Base-by-base conservation (phyloP, 2,797 vertebrate species). In the Sardinella longiceps region DNA sequence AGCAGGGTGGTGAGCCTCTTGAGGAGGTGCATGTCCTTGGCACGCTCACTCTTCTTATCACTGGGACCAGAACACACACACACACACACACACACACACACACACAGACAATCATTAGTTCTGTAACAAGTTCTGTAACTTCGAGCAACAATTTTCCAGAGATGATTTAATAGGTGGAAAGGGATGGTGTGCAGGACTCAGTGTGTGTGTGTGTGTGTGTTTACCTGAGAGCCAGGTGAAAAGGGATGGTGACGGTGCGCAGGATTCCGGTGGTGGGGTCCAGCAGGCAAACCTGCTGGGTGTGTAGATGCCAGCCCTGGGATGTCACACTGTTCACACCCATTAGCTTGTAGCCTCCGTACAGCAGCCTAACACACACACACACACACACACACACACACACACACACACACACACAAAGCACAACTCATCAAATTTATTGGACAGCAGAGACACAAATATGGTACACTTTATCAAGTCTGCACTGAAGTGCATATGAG, bases 331-430 rank as follows among this genome's bases (percentile, higher is more conserved):
- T 99, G 93, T 99, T 99, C 86, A 99, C 94, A 70, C 98, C 98
- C 97, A 99, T 98, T 91, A 99, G 97, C 93, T 96, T 98, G 92
- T 99, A 99, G 84, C 98, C 98, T 81, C 97, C 96, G 90, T 98
- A 99, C 85, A 99, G 90, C 87, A 99, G 91, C 89, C 98, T 99
- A 90, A 37, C 50, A 82, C 48, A 85, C 20, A 82, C n/a, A 82
- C 3, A 39, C 18, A 56, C 15, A 83, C 30, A 85, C 46, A 53
- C 33, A 58, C 45, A 66, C 23, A 77, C n/a, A 60, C 25, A 60
- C 60, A 83, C 30, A 56, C 23, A 45, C 48, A 14, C 83, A 80
- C 50, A 60, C 28, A 83, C 45, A 33, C 28, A 58, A 0, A 45
- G 43, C 43, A 43, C 43, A 43, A 43, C 7, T 3, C 7, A 43